phyloP scores from a whole-genome alignment of 2,888 invertebrate genomes.

The Caenorhabditis sulstoni region DNA sequence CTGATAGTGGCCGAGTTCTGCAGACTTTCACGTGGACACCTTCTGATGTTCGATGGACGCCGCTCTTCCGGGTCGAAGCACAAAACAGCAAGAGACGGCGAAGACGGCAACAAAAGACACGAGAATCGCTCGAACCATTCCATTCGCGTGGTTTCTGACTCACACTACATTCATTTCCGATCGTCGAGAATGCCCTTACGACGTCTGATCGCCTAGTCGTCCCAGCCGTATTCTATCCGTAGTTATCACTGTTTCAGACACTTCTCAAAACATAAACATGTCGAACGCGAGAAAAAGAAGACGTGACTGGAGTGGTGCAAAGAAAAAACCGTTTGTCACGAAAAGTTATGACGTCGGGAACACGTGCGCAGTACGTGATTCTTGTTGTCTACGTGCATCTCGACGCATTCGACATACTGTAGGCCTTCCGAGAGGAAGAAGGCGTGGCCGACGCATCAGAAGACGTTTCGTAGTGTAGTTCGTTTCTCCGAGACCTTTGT shows the following conservation, averaged over 20 bases:
- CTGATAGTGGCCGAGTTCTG: constrained; percentile 9
- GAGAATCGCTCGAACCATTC: neutral
- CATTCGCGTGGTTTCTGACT: too few relatives aligned
- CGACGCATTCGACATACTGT: neutral
- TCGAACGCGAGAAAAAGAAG: neutral
- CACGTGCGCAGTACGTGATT: constrained; percentile 33
- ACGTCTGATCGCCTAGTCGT: neutral
- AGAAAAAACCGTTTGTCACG: neutral
- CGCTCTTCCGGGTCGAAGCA: constrained; percentile 11
- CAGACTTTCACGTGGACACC: constrained; percentile 19
- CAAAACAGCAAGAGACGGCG: neutral
- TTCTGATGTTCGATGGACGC: constrained; percentile 3
- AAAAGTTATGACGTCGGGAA: constrained; percentile 10
- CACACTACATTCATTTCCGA: neutral
- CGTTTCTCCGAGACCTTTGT: neutral
- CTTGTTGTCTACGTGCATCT: constrained; percentile 30
- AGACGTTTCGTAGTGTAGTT: constrained; percentile 11
- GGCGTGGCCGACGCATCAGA: neutral
- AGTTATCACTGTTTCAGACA: neutral
- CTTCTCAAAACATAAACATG: neutral
- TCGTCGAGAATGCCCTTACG: constrained; percentile 2
- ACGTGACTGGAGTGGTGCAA: constrained; percentile 9
- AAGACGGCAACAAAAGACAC: neutral
- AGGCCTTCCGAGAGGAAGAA: neutral
- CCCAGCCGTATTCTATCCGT: neutral